phyloP scores from a whole-genome alignment of 2,888 invertebrate species.

The Phyto melanocephala region DNA sequence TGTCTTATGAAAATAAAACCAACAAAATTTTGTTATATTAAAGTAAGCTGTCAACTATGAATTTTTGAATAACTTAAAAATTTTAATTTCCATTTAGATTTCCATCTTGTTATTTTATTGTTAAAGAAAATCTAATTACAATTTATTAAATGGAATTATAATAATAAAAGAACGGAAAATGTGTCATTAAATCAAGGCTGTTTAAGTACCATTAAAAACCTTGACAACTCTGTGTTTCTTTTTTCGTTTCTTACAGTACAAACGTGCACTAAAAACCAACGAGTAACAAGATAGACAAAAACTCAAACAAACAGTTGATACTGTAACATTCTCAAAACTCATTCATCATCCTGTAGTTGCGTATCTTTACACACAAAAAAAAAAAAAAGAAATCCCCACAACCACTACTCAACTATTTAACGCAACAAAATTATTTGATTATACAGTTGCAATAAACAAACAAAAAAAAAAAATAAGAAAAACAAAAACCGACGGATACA shows the following conservation, averaged over 20 bases:
- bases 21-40: no score
- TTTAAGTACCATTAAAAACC: slow-evolving; percentile 55
- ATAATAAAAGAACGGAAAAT: slow-evolving; percentile 8
- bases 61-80: no score
- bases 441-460: slow-evolving; percentile 40
- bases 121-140: slow-evolving; percentile 6
- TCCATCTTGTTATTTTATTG: slow-evolving; percentile 3
- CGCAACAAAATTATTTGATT: slow-evolving; percentile 33
- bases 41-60: no score
- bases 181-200: slow-evolving; percentile 57
- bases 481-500: slow-evolving; percentile 10
- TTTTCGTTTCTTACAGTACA: slow-evolving; percentile 34
- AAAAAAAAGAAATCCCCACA: neutral
- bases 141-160: neutral
- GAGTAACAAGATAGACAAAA: slow-evolving; percentile 24
- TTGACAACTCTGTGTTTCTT: slow-evolving; percentile 51
- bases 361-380: neutral
- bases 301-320: slow-evolving; percentile 7
- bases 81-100: neutral
- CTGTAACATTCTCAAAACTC: slow-evolving; percentile 50
- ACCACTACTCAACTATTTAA: slow-evolving; percentile 23
- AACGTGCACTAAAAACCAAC: slow-evolving; percentile 25
- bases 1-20: no score
- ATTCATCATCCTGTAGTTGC: slow-evolving; percentile 52
- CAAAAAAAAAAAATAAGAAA: neutral